Evolutionary conservation across 2,113 vertebrate genomes (phyloP).

Genomic region (Catharus fuscescens): DNA sequence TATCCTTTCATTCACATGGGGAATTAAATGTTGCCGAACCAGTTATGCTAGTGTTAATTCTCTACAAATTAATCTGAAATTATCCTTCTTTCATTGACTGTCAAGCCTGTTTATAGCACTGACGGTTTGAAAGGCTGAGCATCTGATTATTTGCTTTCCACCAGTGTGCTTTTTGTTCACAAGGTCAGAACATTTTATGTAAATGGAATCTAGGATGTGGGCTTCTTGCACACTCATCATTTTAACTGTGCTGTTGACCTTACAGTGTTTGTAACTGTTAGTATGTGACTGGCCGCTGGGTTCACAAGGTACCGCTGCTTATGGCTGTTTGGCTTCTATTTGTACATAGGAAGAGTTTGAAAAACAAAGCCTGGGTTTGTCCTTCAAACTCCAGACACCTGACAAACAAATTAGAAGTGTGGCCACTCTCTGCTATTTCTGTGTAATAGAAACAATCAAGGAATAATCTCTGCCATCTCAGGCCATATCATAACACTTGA

Average conservation of each 20-base stretch:
- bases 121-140: neutral
- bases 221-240: slow-evolving; percentile 19
- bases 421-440: neutral
- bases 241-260: slow-evolving; percentile 46
- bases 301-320: neutral
- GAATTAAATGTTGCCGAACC: slow-evolving; percentile 12
- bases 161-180: neutral
- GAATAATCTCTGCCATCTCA: neutral
- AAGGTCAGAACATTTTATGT: slow-evolving; percentile 32
- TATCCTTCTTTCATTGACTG: neutral
- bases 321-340: neutral
- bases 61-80: slow-evolving; percentile 48
- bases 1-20: neutral
- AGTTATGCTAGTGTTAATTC: slow-evolving; percentile 26
- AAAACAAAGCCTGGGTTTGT: neutral
- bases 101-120: neutral
- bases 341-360: neutral
- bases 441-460: neutral
- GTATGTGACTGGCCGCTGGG: neutral
- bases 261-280: slow-evolving; percentile 25
- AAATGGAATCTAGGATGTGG: slow-evolving; percentile 5
- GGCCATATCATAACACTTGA: neutral
- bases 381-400: neutral
- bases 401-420: neutral
- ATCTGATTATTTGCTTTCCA: slow-evolving; percentile 23